Evolutionary conservation across 2,888 invertebrate genomes (phyloP), one percentile per base, ranked within the genome.

Genomic region (Drosophila fungiperda): DNA sequence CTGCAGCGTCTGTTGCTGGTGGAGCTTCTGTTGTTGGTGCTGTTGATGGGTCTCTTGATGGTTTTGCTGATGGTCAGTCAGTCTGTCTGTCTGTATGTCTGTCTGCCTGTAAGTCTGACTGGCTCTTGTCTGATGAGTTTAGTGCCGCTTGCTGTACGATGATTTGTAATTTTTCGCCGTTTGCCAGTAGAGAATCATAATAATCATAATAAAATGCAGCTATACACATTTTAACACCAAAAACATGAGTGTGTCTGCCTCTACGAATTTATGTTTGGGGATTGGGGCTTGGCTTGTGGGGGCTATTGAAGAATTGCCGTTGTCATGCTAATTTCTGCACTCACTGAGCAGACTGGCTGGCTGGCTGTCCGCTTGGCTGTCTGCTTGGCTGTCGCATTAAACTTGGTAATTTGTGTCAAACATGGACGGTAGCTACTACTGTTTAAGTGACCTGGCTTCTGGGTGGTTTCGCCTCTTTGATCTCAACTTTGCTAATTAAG

Each of bases 131-230:
- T 81, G 85, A 82, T 81, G 87, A 83, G 73, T 85, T 85, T 79
- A 85, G 87, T 81, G 87, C 87, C 83, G 82, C 80, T 82, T 76
- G 67, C 73, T 78, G 82, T 76, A 75, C 72, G 72, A 85, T 85
- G 85, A 86, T 88, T 88, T 89, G 82, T 81, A 89, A 78, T 81
- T 83, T 85, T 87, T 84, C 68, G 59, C 72, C 59, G 73, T 70
- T 72, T 66, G 61, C 77, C 78, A 80, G 85, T 77, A 69, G 77
- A 87, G 80, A 88, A 85, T 89, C 87, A 90, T 90, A 89, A 89
- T 89, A 89, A 90, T 89, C 89, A 90, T 89, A 90, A 89, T 89
- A 89, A 89, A 89, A 89, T 86, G 87, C 89, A 85, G 86, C 90
- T 87, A 90, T 89, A 82, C 82, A 80, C 89, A 90, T 89, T 89